Base-by-base conservation (phyloP, 2,888 invertebrate species). In the Ischnus inquisitorius region DNA sequence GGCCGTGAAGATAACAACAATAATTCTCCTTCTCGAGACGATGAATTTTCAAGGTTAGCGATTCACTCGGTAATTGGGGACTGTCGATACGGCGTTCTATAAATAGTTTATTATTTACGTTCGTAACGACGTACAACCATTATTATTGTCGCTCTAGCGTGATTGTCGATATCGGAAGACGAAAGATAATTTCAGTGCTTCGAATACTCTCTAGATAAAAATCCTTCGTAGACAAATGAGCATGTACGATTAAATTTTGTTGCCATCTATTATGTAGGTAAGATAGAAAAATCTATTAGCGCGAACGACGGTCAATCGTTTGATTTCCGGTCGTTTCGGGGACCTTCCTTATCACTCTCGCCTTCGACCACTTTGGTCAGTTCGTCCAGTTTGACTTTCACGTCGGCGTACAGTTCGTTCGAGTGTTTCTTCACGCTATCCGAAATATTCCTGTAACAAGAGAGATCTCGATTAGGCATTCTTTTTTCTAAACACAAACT, bases 351-450 rank as follows among this genome's bases (percentile, higher is more conserved):
- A 12, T 77, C 76, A 6, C 41, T 12, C 14, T 72, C 57, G 5
- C 46, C 82, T 14, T 83, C 79, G 10, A 60, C 46, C 6, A 19
- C 57, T 83, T 76, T 85, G 16, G 81, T 65, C 22, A 85, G 46
- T 46, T 82, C 79, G 39, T 79, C 84, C 6, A 85, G 46, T 69
- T 41, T 72, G 34, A 28, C 75, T 43, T 75, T 85, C 1, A 79
- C 51, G 48, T 74, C 83, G 69, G 60, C 79, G 54, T 79, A 77
- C 25, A 83, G 12, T 1, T 76, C 77, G 64, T 16, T 85, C 51
- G 85, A 79, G 54, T 85, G 82, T 57, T 85, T 83, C 43, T 85
- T 80, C 2, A 82, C 82, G 25, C 71, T 77, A 1, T 82, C 79
- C 10, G 87, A 85, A 48, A 86, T 72, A 39, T 68, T 82, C 19